Base-by-base conservation (phyloP, 30 jellyfish, hydroid and myxozoan species). In the Aurelia aurita region DNA sequence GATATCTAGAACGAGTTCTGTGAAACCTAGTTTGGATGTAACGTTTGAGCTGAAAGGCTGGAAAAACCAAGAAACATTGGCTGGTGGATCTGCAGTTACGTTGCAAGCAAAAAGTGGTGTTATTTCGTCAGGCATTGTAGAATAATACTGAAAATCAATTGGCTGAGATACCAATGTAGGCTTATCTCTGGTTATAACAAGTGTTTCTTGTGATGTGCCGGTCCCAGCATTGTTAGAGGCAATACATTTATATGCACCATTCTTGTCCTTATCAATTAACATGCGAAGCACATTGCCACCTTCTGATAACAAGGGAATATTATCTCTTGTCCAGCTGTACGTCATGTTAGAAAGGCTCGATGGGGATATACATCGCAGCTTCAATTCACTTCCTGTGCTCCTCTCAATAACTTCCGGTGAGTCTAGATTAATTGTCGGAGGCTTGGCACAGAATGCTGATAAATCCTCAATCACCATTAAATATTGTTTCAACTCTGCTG, bases 41-140 rank as follows among this genome's bases (percentile, higher is more conserved):
- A 3, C 22, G 31, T 65, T 44, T 28, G 91, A 59, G 13, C 25
- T 47, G 45, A 45, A 87, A 44, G 83, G 78, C 47, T 67, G 81
- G 62, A 46, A 61, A 58, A 47, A 59, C 96, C 96, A 87, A 1
- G 87, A 26, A 14, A 87, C 70, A n/a, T 28, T n/a, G 6, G 96
- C 88, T 23, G 88, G 88, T 0, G 92, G 96, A 45, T 87, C 88
- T 6, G 91, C 90, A 0, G 91, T 77, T 2, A 78, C 91, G 47
- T 87, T 87, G 78, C 96, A 87, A 15, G 74, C 77, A 39, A 87
- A 69, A 12, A 18, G 43, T 0, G 96, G 88, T 2, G 13, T 35
- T 22, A 87, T 45, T 58, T 71, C 72, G 68, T 59, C 66, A 11
- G 87, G 84, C 58, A 62, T 53, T 18, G 91, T 28, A 26, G 27